phyloP scores from a whole-genome alignment of 2,888 invertebrate species.

The Myopa tessellatipennis region DNA sequence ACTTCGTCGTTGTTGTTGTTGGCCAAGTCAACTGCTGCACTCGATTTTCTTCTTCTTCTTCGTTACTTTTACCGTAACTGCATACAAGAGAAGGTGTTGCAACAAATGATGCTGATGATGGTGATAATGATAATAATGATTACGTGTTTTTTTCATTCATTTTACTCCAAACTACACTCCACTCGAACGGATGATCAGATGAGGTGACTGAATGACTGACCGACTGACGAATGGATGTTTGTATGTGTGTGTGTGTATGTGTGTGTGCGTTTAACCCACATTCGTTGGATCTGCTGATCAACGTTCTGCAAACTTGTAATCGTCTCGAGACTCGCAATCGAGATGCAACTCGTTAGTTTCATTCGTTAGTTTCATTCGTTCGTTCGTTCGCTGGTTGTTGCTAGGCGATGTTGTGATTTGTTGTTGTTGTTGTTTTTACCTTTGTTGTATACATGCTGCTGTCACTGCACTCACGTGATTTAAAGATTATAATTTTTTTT shows the following conservation, averaged over 20 bases:
- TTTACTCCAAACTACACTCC: no score
- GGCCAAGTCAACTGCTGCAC: not conserved
- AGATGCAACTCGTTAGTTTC: not conserved
- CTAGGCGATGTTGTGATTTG: not conserved
- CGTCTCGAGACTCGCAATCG: not conserved
- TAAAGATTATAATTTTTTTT: not conserved
- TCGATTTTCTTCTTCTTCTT: not conserved
- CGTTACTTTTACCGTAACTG: no score
- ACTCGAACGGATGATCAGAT: no score
- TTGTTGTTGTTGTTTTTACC: not conserved
- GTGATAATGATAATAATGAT: not conserved
- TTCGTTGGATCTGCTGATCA: constrained; percentile 14
- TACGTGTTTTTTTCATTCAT: not conserved
- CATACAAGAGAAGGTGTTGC: no score
- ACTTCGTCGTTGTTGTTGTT: not conserved
- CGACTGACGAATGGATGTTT: no score
- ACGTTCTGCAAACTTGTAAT: constrained; percentile 16
- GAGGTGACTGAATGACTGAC: no score
- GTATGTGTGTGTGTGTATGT: constrained; percentile 1
- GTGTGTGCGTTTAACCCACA: constrained; percentile 14
- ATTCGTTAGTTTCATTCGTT: not conserved
- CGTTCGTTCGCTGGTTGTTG: not conserved
- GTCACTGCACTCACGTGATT: not conserved
- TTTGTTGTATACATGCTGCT: not conserved
- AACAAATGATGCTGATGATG: not conserved